These are phyloP conservation scores for Scaptomyza hsui DNA, from an alignment of 1,140 invertebrate species.

Conservation along the genomic window DNA sequence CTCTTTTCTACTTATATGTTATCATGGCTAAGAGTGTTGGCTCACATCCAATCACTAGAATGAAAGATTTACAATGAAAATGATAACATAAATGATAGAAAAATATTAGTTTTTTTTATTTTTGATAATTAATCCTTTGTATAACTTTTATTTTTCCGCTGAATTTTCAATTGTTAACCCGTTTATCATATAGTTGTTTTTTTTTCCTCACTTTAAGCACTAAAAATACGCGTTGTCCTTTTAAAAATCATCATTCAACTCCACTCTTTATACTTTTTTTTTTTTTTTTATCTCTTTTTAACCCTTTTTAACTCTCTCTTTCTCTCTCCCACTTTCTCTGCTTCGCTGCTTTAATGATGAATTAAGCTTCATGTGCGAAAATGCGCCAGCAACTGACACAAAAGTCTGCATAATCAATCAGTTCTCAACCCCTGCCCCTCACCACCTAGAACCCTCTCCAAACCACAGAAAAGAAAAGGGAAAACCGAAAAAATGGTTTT, in stretches of 20 bases:
- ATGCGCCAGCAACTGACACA: slow-evolving; percentile 73
- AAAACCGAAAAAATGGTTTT: neutral
- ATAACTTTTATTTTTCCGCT: neutral
- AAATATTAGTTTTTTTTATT: neutral
- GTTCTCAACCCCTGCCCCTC: slow-evolving; percentile 19
- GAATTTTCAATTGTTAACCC: too few species aligned
- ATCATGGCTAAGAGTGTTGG: slow-evolving; percentile 1
- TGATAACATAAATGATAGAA: neutral
- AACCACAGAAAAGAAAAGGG: neutral
- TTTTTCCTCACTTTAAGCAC: neutral
- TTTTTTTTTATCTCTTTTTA: neutral
- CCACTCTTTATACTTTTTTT: neutral
- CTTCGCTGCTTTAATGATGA: slow-evolving; percentile 66
- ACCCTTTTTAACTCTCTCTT: neutral
- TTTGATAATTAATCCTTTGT: neutral
- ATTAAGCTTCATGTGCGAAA: slow-evolving; percentile 67
- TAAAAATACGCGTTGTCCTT: neutral
- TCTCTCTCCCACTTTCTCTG: neutral
- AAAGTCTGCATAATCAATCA: slow-evolving; percentile 82
- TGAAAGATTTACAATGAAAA: neutral
- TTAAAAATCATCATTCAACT: slow-evolving; percentile 9
- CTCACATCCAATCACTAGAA: slow-evolving; percentile 1
- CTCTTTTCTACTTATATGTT: slow-evolving; percentile 1
- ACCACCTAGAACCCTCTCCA: neutral
- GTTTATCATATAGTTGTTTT: neutral